A percentile compares a stretch with the other conserved stretches of the same genome.
Evolutionary conservation across 2,888 invertebrate species (phyloP).

Genomic region (Parthenolecanium corni): DNA sequence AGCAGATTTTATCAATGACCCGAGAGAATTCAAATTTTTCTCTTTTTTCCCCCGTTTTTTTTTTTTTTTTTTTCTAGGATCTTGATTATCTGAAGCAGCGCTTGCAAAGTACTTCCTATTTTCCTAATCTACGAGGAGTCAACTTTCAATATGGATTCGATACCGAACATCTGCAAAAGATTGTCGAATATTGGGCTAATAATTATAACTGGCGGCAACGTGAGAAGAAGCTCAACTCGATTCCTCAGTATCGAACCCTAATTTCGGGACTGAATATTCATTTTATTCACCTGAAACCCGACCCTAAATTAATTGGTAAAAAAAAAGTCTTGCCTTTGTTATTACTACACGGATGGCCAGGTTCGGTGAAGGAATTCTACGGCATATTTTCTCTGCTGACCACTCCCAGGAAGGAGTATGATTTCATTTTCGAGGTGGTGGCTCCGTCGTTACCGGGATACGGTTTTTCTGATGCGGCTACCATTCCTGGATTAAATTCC

Average conservation of each 20-base stretch:
- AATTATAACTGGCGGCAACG: conserved; percentile 61
- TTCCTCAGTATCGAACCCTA: conserved; percentile 60
- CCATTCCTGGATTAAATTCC: conserved; percentile 49
- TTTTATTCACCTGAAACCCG: conserved; percentile 57
- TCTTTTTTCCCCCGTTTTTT: too few species aligned
- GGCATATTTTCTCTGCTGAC: conserved; percentile 57
- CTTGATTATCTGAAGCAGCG: conserved; percentile 50
- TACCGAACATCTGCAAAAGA: conserved; percentile 50
- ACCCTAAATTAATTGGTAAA: conserved; percentile 38
- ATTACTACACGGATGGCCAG: conserved; percentile 76
- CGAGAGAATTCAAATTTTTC: too few species aligned
- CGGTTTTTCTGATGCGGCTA: conserved; percentile 54
- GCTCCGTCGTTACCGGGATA: conserved; percentile 58
- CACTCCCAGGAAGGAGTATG: conserved; percentile 41
- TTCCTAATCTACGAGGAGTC: conserved; percentile 46
- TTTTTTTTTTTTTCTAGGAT: conserved; percentile 40
- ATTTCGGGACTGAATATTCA: conserved; percentile 61
- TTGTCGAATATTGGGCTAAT: conserved; percentile 67
- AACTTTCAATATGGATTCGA: conserved; percentile 53
- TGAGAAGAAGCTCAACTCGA: conserved; percentile 58
- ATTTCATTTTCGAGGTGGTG: conserved; percentile 55
- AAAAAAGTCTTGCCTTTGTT: conserved; percentile 52
- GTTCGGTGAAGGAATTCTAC: conserved; percentile 68
- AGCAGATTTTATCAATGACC: too few species aligned
- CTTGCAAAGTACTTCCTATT: conserved; percentile 45